A percentile compares a stretch with the other conserved stretches of the same genome.
Conservation (phyloP, 2,113 vertebrate species). For the Stigmatopora argus region DNA sequence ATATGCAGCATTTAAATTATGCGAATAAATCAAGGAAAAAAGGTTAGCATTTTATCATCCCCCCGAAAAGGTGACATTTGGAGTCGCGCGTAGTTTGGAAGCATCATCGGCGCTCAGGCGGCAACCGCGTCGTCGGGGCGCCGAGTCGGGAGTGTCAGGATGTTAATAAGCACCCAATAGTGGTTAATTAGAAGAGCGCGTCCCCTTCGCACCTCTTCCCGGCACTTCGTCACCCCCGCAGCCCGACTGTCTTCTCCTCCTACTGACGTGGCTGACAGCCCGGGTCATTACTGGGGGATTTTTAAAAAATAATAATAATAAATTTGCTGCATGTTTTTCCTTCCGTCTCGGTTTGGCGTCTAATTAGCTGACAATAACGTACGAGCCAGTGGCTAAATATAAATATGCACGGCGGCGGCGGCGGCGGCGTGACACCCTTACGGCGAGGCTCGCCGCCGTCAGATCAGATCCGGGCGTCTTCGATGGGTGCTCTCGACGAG, state of each 20-base stretch:
- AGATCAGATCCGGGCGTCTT: constrained; percentile 65
- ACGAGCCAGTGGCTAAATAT: constrained; percentile 95
- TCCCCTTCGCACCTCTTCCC: constrained; percentile 80
- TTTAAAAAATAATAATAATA: constrained; percentile 63
- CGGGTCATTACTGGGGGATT: constrained; percentile 96
- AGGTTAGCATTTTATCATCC: background rate
- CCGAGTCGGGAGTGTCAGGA: constrained; percentile 62
- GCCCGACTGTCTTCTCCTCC: constrained; percentile 80
- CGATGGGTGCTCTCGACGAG: constrained; percentile 46
- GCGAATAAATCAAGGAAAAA: constrained; percentile 12
- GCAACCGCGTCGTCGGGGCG: constrained; percentile 15
- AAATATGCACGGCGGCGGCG: constrained; percentile 90
- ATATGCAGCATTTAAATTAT: background rate
- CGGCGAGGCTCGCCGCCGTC: constrained; percentile 54
- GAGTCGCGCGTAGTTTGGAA: background rate
- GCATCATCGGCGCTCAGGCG: constrained; percentile 32
- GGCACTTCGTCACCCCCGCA: constrained; percentile 59
- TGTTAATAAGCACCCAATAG: constrained; percentile 98
- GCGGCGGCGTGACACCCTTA: constrained; percentile 67
- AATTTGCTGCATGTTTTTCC: constrained; percentile 90
- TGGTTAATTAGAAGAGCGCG: constrained; percentile 98
- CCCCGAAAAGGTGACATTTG: background rate
- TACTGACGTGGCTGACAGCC: constrained; percentile 97
- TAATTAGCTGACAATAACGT: constrained; percentile 99
- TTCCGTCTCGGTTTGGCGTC: constrained; percentile 83